These are phyloP conservation scores for Cebus imitator DNA, from an alignment of 2,113 vertebrate species.

Conservation along the genomic window DNA sequence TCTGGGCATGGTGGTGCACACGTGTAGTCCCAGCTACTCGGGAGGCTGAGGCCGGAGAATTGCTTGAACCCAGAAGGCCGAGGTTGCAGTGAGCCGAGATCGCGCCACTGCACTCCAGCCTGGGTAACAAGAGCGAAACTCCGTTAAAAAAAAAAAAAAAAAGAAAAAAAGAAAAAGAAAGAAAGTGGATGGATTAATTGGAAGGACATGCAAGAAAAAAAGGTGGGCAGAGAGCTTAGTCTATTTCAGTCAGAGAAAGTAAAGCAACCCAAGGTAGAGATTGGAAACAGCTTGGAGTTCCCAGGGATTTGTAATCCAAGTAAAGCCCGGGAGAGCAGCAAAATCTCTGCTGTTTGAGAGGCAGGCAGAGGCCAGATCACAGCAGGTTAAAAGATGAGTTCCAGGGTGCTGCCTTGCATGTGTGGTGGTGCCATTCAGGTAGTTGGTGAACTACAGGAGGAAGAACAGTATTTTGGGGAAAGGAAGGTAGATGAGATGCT, in stretches of 20 bases:
- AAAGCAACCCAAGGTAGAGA: background rate
- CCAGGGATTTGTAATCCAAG: background rate
- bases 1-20: too few species aligned
- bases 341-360: constrained; percentile 21
- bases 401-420: background rate
- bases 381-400: background rate
- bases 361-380: background rate
- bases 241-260: background rate
- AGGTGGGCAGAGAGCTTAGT: background rate
- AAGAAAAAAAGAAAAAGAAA: background rate
- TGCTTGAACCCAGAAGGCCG: too few species aligned
- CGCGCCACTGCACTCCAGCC: too few species aligned
- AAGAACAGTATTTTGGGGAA: background rate
- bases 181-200: background rate
- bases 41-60: too few species aligned
- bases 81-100: too few species aligned
- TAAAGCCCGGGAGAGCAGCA: background rate
- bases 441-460: background rate
- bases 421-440: background rate
- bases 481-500: background rate
- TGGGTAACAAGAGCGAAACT: too few species aligned
- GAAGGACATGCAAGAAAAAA: background rate
- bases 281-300: background rate
- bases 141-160: too few species aligned
- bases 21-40: too few species aligned